Conservation (phyloP, 2,797 vertebrate genomes). For the Amblyraja radiata region DNA sequence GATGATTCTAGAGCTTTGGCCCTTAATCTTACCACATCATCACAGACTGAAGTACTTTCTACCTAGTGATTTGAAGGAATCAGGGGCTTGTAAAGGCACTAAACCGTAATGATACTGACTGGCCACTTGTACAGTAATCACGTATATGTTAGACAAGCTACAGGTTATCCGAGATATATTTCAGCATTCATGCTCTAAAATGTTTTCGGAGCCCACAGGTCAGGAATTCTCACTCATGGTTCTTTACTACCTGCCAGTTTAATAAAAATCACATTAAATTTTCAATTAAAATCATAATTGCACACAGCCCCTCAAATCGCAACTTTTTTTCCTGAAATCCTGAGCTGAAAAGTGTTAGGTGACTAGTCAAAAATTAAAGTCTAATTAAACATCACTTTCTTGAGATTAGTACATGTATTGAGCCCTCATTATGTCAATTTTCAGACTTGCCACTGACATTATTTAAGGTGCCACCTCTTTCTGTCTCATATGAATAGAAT, state of each 20-base stretch:
- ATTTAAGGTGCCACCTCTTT: neutral
- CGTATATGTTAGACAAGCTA: neutral
- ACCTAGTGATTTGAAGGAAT: neutral
- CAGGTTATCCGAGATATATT: neutral
- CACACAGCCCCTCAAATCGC: neutral
- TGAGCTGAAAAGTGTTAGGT: neutral
- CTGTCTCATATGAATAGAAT: neutral
- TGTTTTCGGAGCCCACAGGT: too few species aligned
- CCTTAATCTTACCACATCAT: neutral
- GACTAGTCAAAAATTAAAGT: slow-evolving; percentile 14
- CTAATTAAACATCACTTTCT: slow-evolving; percentile 5
- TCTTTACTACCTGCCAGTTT: neutral
- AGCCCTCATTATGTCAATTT: neutral
- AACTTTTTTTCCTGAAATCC: neutral
- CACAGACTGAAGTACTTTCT: neutral
- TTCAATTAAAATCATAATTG: slow-evolving; percentile 22
- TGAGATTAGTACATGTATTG: neutral
- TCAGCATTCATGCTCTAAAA: neutral
- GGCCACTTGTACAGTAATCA: neutral
- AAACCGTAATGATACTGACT: neutral
- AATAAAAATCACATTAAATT: neutral
- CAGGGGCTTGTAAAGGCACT: neutral
- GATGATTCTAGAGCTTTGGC: neutral
- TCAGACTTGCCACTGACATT: neutral
- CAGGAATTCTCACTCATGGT: neutral